Percentiles rank a stretch among this genome's conserved stretches.
Evolutionary conservation across 2,113 vertebrate species (phyloP).

Genomic region (Tringa solitaria): DNA sequence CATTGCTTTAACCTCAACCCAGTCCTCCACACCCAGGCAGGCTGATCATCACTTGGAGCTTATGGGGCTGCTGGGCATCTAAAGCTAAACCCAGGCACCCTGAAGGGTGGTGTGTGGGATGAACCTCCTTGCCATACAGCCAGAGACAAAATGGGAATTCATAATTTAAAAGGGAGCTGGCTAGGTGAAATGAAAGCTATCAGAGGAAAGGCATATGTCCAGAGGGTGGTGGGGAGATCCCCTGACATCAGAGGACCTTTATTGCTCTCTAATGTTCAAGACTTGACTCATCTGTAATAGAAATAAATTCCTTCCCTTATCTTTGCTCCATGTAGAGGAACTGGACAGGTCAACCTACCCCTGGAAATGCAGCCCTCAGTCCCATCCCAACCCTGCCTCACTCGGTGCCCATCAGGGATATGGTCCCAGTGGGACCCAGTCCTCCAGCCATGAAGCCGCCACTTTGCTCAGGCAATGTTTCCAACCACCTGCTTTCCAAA

Average conservation of each 20-base stretch:
- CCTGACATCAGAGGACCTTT: not conserved
- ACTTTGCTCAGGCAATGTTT: not conserved
- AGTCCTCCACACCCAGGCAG: not conserved
- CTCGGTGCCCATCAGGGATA: not conserved
- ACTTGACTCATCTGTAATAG: not conserved
- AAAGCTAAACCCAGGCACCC: not conserved
- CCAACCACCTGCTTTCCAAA: not conserved
- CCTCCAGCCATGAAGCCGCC: not conserved
- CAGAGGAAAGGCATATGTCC: not conserved
- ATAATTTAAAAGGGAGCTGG: not conserved
- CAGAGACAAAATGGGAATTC: not conserved
- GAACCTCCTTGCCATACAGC: not conserved
- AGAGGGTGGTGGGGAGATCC: not conserved
- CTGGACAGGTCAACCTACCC: not conserved
- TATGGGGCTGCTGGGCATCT: not conserved
- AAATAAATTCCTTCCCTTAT: not conserved
- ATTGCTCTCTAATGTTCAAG: not conserved
- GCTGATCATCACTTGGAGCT: not conserved
- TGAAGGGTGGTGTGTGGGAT: fast-evolving
- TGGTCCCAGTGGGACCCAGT: fast-evolving
- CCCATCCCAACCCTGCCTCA: not conserved
- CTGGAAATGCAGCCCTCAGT: not conserved
- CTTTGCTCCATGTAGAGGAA: not conserved
- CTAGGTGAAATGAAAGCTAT: not conserved
- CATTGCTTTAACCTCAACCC: not conserved